A percentile compares a stretch with the other conserved stretches of the same genome.
Conservation (phyloP, 2,113 vertebrate genomes). For the Dolichallabes microphthalmus region DNA sequence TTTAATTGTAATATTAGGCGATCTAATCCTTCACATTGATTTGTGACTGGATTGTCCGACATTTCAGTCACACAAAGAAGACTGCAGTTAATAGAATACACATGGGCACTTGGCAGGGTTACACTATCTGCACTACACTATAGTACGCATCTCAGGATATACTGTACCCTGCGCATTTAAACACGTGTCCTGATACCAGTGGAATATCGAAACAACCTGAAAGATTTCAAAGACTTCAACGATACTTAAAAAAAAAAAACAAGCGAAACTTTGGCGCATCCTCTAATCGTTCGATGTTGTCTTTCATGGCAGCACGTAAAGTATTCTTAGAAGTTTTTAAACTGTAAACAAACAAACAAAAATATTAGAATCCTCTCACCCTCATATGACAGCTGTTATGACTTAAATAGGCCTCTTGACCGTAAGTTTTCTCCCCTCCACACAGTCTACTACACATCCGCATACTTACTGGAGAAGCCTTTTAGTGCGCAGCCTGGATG, state of each 20-base stretch:
- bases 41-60: not conserved
- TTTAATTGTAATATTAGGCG: not conserved
- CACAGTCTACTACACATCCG: not conserved
- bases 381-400: not conserved
- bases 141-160: not conserved
- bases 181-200: not conserved
- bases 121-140: no score
- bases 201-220: not conserved
- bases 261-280: no score
- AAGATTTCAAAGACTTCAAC: not conserved
- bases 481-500: conserved; percentile 65
- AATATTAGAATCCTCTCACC: not conserved
- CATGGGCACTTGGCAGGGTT: not conserved
- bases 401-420: not conserved
- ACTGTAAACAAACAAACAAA: not conserved
- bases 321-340: not conserved
- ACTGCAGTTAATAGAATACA: not conserved
- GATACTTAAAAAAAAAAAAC: not conserved
- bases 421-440: not conserved
- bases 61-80: not conserved
- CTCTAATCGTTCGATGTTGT: not conserved
- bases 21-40: not conserved
- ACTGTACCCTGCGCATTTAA: not conserved
- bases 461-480: conserved; percentile 66
- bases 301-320: not conserved